These are phyloP conservation scores for Dermolepida albohirtum DNA, from an alignment of 2,888 invertebrate species.

Conservation along the genomic window DNA sequence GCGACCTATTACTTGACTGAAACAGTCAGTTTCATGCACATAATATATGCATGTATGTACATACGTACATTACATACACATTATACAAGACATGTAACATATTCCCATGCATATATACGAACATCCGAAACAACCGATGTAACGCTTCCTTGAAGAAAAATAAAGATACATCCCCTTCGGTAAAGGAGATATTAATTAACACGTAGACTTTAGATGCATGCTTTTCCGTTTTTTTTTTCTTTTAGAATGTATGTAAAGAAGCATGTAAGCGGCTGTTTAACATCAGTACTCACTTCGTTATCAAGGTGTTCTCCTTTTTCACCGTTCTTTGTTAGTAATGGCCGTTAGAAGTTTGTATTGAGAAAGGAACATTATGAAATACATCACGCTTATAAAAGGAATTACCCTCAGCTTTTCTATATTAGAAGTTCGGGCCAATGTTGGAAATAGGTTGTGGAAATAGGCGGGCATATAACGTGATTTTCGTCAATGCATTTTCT, in stretches of 20 bases:
- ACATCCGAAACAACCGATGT: neutral
- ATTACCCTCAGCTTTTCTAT: constrained; percentile 32
- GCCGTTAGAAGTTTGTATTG: constrained; percentile 38
- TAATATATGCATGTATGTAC: too few relatives aligned
- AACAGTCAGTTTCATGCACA: too few relatives aligned
- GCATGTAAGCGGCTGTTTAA: constrained; percentile 5
- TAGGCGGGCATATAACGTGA: too few relatives aligned
- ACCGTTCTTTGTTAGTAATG: constrained; percentile 18
- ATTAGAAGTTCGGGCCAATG: constrained; percentile 18
- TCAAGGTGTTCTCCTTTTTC: constrained; percentile 4
- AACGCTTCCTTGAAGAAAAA: constrained; percentile 2
- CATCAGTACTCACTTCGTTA: constrained; percentile 3
- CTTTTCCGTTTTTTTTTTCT: too few relatives aligned
- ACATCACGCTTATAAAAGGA: constrained; percentile 36
- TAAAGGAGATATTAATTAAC: constrained; percentile 19
- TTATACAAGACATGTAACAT: too few relatives aligned
- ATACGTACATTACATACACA: too few relatives aligned
- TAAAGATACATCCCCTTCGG: neutral
- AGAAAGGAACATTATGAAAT: constrained; percentile 29
- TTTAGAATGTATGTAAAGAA: constrained; percentile 7
- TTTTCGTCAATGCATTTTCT: too few relatives aligned
- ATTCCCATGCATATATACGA: constrained; percentile 1
- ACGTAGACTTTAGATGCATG: neutral
- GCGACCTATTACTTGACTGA: too few relatives aligned
- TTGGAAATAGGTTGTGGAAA: neutral